Conservation (phyloP, 2,113 vertebrate species). For the Heterochromis multidens region DNA sequence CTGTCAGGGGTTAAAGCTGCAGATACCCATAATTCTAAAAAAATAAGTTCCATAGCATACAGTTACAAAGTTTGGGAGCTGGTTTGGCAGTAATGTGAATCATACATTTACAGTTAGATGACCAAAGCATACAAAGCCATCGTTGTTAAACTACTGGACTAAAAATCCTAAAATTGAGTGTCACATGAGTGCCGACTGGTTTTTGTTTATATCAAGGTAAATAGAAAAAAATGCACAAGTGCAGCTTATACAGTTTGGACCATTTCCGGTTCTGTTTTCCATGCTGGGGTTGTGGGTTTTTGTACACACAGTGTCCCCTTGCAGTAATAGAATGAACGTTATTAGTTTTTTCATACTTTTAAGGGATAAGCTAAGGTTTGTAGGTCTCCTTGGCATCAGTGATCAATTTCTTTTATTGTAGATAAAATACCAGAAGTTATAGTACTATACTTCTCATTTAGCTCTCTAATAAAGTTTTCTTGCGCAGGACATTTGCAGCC, state of each 20-base stretch:
- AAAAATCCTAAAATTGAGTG: neutral
- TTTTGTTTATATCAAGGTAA: neutral
- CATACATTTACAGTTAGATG: neutral
- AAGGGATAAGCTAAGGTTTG: neutral
- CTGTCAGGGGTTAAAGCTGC: neutral
- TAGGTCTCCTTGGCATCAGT: neutral
- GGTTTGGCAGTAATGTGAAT: neutral
- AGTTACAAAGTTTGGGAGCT: neutral
- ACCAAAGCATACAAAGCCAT: neutral
- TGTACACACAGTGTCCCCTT: neutral
- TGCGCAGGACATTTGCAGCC: neutral
- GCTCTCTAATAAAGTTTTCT: neutral
- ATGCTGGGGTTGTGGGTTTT: neutral
- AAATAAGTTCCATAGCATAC: neutral
- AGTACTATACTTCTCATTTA: neutral
- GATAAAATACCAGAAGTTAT: neutral
- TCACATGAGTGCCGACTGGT: neutral
- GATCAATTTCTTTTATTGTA: neutral
- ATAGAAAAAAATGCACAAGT: neutral
- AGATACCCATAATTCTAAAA: neutral
- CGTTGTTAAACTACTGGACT: neutral
- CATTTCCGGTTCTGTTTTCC: neutral
- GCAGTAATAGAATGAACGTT: neutral
- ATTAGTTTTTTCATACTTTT: neutral
- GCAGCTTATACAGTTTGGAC: neutral